These are phyloP conservation scores for Lasius fuliginosus DNA, from an alignment of 2,888 invertebrate species.

Conservation along the genomic window DNA sequence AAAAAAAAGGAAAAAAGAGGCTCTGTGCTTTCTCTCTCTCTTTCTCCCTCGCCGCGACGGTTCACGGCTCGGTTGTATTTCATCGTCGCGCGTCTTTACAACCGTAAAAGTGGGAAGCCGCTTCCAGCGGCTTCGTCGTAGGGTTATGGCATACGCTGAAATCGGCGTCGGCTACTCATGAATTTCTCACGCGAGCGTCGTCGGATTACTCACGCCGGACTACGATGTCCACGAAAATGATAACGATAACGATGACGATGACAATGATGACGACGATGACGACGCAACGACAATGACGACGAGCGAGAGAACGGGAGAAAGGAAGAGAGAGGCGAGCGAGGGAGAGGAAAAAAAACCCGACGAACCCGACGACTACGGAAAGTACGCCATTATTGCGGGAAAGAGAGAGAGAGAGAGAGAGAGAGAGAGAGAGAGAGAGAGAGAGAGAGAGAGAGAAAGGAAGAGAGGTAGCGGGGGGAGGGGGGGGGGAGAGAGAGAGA, in stretches of 20 bases:
- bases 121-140: background rate
- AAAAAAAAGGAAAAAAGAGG: constrained; percentile 19
- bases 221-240: constrained; percentile 44
- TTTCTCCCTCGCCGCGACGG: constrained; percentile 24
- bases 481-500: no score
- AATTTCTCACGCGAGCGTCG: constrained; percentile 27
- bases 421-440: constrained; percentile 56
- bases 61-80: constrained; percentile 45
- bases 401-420: constrained; percentile 13
- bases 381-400: constrained; percentile 79
- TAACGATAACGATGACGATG: background rate
- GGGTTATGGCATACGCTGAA: constrained; percentile 50
- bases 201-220: constrained; percentile 17
- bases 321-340: background rate
- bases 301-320: background rate
- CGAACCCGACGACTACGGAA: constrained; percentile 73
- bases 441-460: constrained; percentile 55
- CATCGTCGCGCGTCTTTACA: constrained; percentile 35
- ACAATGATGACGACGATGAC: background rate
- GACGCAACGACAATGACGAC: background rate
- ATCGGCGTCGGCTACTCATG: constrained; percentile 21
- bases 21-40: constrained; percentile 25
- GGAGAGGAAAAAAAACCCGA: constrained; percentile 72
- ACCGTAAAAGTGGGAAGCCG: constrained; percentile 38
- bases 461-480: background rate